Base-by-base conservation (phyloP, 2,797 vertebrate genomes). In the Pyrocephalus nanus region DNA sequence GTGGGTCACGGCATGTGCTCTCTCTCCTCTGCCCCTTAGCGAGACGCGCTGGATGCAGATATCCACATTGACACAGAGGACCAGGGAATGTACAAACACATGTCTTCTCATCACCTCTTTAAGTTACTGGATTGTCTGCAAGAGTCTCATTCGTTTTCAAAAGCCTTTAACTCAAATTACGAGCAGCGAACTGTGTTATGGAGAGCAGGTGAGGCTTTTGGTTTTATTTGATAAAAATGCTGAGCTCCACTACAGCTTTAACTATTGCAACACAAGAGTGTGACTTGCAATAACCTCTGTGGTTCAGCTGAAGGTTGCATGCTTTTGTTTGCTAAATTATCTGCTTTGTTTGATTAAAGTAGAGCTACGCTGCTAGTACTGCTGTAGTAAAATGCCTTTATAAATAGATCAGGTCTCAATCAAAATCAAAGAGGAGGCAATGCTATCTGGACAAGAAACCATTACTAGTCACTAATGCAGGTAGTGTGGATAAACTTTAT, bases 101-200 rank as follows among this genome's bases (percentile, higher is more conserved):
- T 99, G 98, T 99, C 98, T 18, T 99, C 99, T 5, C 98, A 98
- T 79, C 99, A 99, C 94, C 99, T 99, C 88, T 99, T 99, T 96
- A 99, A 99, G 94, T 98, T 99, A 92, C 95, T 99, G 53, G 99
- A 99, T 96, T 99, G 99, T 96, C 97, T 99, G 77, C 98, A 99
- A 91, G 99, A 99, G 96, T 99, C 99, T 11, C 99, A 99, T 97
- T 98, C 98, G 6, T 99, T 99, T 93, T 99, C 99, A 92, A 99
- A 99, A 97, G 98, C 98, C 95, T 99, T 99, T 96, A 99, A 99
- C 97, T 99, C 99, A 92, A 99, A 99, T 97, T 99, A 99, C 2
- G 99, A 99, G 92, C 99, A 99, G 94, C 97, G 99, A 87, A 99
- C 99, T 1, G 98, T 99, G 3, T 98, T 99, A 26, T 99, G 99